Evolutionary conservation across 2,113 vertebrate species (phyloP), one percentile per base, ranked within the genome.

Genomic region (Colistium nudipinnis): DNA sequence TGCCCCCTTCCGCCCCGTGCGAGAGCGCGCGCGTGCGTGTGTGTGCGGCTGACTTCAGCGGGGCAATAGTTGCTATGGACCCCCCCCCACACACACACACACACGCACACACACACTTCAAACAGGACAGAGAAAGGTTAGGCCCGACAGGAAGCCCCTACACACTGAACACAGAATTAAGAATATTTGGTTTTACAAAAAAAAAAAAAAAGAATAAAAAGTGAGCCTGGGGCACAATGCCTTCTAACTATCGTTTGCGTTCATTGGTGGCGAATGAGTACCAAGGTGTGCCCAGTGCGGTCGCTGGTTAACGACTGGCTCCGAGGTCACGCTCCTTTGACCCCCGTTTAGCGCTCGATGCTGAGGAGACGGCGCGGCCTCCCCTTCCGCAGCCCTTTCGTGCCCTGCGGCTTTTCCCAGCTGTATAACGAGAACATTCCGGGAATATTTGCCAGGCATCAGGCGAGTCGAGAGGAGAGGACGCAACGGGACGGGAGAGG

Each of bases 401-500:
- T 49, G 71, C 62, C 73, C 78, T 20, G 62, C 60, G 22, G 64
- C 68, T 74, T 63, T 56, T 53, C 79, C 70, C 62, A 60, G 53
- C 71, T 77, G 70, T 51, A 70, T 74, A 80, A 82, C 79, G 78
- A 84, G 76, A 82, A 91, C 69, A 91, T 90, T 89, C 85, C 87
- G 84, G 59, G 61, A 80, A 92, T 87, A 89, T 78, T 87, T 86
- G 45, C 69, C 39, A 74, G 49, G 76, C 81, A 70, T 55, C 55
- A 36, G 30, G 63, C 27, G 22, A 67, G 75, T 55, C 55, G 75
- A 62, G 60, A 74, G 45, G 54, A 59, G 20, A 57, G 48, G 45
- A 52, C n/a, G n/a, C n/a, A 30, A 48, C 20, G 17, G 59, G 19
- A 45, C n/a, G 25, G 49, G 24, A 63, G 39, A 6, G 20, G 30